Base-by-base conservation (phyloP, 2,797 vertebrate genomes). In the Microctenopoma lineatum region DNA sequence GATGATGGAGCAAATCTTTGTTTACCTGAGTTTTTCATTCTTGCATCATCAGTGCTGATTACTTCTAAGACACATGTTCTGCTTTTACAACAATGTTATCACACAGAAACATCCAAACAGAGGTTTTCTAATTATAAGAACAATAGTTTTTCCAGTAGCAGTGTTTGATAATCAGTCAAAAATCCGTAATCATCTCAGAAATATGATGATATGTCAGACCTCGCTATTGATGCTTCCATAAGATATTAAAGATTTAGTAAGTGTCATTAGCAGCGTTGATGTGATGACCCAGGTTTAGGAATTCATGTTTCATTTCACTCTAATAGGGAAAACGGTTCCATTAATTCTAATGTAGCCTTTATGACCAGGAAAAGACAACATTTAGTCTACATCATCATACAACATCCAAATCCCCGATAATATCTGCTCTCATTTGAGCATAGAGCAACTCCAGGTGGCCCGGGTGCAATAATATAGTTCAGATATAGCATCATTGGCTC, bases 391-490 rank as follows among this genome's bases (percentile, higher is more conserved):
- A 71, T 76, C 41, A 56, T 50, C 66, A 66, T 66, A 66, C 45
- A 45, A 59, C 48, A 55, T 54, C 59, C 56, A 67, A 76, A 82
- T 79, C 69, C 72, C 50, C 18, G 34, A 74, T 79, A 75, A 83
- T 73, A 68, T 79, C 77, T 61, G 11, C 26, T 80, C 59, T 78
- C 60, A 68, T 85, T 83, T 70, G 48, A 70, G 39, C 38, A 41
- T 58, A 0, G 41, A 21, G 3, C 29, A n/a, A 29, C 67, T 77
- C 42, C 54, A 73, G 69, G 64, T 82, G 48, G 63, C 55, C 52
- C 4, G 2, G 39, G 9, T 41, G 47, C 39, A 57, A 47, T 65
- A 67, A 63, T 42, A 66, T 54, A 45, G 26, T 44, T 62, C 14
- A 75, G 59, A 65, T 55, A 69, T 68, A 80, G 67, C 39, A 73